Evolutionary conservation across 37 sponge, comb jelly and placozoan genomes (phyloP).

Genomic region (Beroe ovata): DNA sequence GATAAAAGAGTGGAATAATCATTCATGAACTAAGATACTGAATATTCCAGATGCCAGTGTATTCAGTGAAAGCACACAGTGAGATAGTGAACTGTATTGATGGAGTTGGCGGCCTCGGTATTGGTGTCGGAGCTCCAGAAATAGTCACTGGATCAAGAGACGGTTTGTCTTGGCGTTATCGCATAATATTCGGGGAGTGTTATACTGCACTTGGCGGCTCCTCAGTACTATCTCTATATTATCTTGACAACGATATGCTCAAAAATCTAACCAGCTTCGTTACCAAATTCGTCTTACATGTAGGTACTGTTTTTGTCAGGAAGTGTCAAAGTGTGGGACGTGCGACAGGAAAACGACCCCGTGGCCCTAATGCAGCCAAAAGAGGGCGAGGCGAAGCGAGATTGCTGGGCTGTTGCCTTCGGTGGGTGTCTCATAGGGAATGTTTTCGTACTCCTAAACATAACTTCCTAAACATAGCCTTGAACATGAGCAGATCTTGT

Average conservation of each 20-base stretch:
- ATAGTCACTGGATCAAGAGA: conserved; percentile 97
- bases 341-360: conserved; percentile 84
- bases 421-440: too few relatives aligned
- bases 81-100: conserved; percentile 90
- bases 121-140: conserved; percentile 97
- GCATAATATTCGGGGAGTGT: too few relatives aligned
- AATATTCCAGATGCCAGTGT: conserved; percentile 80
- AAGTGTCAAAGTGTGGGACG: conserved; percentile 97
- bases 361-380: conserved; percentile 98
- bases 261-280: too few relatives aligned
- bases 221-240: too few relatives aligned
- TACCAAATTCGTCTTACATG: too few relatives aligned
- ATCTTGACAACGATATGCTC: too few relatives aligned
- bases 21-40: too few relatives aligned
- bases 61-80: conserved; percentile 84
- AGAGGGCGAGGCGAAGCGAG: conserved; percentile 86
- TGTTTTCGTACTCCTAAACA: too few relatives aligned
- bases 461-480: too few relatives aligned
- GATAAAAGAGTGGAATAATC: not conserved
- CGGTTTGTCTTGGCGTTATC: too few relatives aligned
- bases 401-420: conserved; percentile 97
- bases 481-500: too few relatives aligned
- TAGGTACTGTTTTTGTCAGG: conserved; percentile 75
- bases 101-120: conserved; percentile 97
- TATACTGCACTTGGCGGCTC: too few relatives aligned